Evolutionary conservation across 2,797 vertebrate genomes (phyloP).

Genomic region (Argentina silus): DNA sequence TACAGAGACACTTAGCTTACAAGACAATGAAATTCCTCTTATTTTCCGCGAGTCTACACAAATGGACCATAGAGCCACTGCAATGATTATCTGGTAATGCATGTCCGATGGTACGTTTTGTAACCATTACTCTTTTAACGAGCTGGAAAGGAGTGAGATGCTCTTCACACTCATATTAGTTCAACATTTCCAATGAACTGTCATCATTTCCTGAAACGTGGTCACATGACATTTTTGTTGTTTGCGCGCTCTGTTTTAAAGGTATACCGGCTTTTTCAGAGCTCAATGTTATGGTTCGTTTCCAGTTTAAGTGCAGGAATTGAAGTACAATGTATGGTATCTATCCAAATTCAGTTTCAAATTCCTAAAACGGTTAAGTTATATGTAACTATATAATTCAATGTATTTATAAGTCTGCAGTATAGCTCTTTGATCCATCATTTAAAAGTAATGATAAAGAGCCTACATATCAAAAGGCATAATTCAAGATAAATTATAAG

Average conservation of each 20-base stretch:
- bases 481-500: too few species aligned
- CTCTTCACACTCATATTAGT: constrained; percentile 38
- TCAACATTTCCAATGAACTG: constrained; percentile 22
- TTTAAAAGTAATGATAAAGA: too few species aligned
- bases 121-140: not conserved
- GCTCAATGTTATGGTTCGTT: too few species aligned
- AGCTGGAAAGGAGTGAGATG: constrained; percentile 28
- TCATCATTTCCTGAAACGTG: constrained; percentile 69
- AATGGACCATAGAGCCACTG: constrained; percentile 52
- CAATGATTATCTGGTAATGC: constrained; percentile 54
- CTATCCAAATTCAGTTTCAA: too few species aligned
- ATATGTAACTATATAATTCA: too few species aligned
- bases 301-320: too few species aligned
- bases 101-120: constrained; percentile 41
- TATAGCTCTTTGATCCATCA: too few species aligned
- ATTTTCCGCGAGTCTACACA: constrained; percentile 69
- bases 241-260: rapidly evolving
- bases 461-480: too few species aligned
- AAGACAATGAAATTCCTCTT: constrained; percentile 77
- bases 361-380: too few species aligned
- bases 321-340: too few species aligned
- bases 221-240: constrained; percentile 61
- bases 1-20: constrained; percentile 66
- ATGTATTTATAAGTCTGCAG: too few species aligned
- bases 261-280: too few species aligned